A percentile compares a stretch with the other conserved stretches of the same genome.
These are phyloP conservation scores for Hylaeus volcanicus DNA, from an alignment of 1,140 invertebrate genomes.

Conservation along the genomic window DNA sequence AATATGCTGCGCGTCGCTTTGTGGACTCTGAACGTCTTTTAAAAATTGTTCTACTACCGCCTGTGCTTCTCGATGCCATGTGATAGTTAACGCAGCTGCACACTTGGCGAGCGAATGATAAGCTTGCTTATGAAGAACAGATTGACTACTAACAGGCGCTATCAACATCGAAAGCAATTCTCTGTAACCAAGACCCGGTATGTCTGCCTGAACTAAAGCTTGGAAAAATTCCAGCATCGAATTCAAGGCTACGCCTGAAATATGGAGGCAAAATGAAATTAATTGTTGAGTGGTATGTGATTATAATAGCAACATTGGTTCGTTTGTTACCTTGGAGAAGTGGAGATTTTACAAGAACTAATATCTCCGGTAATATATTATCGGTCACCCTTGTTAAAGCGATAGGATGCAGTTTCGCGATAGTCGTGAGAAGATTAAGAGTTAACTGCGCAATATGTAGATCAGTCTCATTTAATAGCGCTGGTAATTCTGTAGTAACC, in stretches of 20 bases:
- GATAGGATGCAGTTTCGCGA: constrained; percentile 86
- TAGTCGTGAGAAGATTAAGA: constrained; percentile 88
- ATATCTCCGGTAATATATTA: constrained; percentile 90
- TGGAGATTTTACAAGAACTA: constrained; percentile 93
- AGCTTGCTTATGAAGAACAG: constrained; percentile 87
- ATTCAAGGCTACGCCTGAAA: constrained; percentile 89
- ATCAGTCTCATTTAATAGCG: constrained; percentile 95
- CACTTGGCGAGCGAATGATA: constrained; percentile 97
- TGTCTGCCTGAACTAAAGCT: constrained; percentile 90
- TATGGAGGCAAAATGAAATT: neutral
- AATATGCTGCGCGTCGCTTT: constrained; percentile 91
- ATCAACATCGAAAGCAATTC: constrained; percentile 89
- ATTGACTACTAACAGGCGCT: constrained; percentile 81
- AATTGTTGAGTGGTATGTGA: neutral
- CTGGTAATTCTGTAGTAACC: constrained; percentile 91
- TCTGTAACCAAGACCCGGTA: constrained; percentile 89
- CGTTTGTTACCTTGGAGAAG: constrained; percentile 86
- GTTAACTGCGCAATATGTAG: constrained; percentile 97
- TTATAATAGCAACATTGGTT: neutral
- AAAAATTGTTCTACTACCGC: constrained; percentile 93
- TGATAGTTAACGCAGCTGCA: constrained; percentile 94
- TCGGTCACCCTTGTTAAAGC: constrained; percentile 85
- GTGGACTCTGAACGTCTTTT: constrained; percentile 88
- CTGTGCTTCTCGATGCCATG: constrained; percentile 86
- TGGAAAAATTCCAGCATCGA: constrained; percentile 96